Evolutionary conservation across 1,140 invertebrate species (phyloP).

Genomic region (Polyergus mexicanus): DNA sequence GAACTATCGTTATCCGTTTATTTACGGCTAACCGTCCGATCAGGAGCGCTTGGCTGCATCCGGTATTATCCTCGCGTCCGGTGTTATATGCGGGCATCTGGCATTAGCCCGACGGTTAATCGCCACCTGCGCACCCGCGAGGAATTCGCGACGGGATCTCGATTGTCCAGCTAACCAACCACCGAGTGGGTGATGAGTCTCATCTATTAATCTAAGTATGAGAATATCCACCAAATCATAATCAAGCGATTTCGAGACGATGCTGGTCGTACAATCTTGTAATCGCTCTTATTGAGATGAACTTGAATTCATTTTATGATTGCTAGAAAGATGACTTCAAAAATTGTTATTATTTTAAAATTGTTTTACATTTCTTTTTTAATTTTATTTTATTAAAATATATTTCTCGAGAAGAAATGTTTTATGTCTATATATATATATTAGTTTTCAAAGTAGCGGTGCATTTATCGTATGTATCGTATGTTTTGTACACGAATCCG

Average conservation of each 20-base stretch:
- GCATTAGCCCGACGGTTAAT: conserved; percentile 70
- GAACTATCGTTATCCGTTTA: conserved; percentile 80
- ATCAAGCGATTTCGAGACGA: not conserved
- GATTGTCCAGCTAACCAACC: conserved; percentile 4
- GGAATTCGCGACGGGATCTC: conserved; percentile 32
- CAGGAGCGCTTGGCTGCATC: conserved; percentile 64
- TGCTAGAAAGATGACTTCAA: not conserved
- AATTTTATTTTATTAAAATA: conserved; percentile 7
- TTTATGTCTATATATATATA: not conserved
- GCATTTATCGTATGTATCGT: not conserved
- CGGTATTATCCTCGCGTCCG: conserved; percentile 67
- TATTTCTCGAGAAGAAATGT: not conserved
- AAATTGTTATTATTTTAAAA: not conserved
- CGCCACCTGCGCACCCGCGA: not conserved
- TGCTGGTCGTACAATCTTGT: not conserved
- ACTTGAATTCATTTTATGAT: not conserved
- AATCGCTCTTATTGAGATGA: not conserved
- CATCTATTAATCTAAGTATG: not conserved
- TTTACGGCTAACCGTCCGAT: conserved; percentile 75
- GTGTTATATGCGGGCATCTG: conserved; percentile 59
- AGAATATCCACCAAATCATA: conserved; percentile 3
- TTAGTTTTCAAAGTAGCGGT: no score
- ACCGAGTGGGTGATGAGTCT: not conserved
- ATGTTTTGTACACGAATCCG: conserved; percentile 19
- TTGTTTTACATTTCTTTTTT: not conserved